phyloP scores from a whole-genome alignment of 2,888 invertebrate genomes.

The Pristionchus japonicus region DNA sequence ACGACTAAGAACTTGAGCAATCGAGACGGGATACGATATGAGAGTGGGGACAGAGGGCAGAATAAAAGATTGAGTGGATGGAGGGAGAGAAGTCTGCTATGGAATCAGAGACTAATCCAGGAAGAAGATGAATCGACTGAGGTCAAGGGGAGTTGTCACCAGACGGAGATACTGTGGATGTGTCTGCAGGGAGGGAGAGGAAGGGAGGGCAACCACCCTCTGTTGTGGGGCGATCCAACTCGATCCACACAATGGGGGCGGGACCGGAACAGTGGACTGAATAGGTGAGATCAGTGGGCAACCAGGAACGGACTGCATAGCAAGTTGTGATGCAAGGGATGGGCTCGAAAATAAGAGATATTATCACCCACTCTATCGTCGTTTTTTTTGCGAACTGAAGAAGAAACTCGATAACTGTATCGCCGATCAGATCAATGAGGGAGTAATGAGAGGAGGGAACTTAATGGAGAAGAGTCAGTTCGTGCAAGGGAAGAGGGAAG shows the following conservation, averaged over 20 bases:
- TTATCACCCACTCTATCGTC: too few relatives aligned
- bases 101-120: slow-evolving; percentile 14
- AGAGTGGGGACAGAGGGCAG: not conserved
- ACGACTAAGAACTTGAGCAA: slow-evolving; percentile 40
- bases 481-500: too few relatives aligned
- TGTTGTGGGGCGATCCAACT: not conserved
- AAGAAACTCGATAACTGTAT: too few relatives aligned
- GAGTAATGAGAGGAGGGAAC: too few relatives aligned
- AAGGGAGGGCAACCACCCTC: slow-evolving; percentile 14
- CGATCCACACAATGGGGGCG: slow-evolving; percentile 19
- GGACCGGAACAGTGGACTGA: slow-evolving; percentile 33
- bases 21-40: slow-evolving; percentile 24
- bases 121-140: slow-evolving; percentile 39
- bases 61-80: not conserved
- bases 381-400: too few relatives aligned
- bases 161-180: too few relatives aligned
- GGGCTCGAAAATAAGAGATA: too few relatives aligned
- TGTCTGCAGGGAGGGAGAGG: not conserved
- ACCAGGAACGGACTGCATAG: not conserved
- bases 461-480: too few relatives aligned
- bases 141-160: slow-evolving; percentile 36
- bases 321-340: not conserved
- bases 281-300: not conserved
- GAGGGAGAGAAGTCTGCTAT: slow-evolving; percentile 15
- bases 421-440: too few relatives aligned